Percentiles rank a stretch among this genome's conserved stretches.
Conservation (phyloP, 2,888 invertebrate species). For the Brenthis ino region DNA sequence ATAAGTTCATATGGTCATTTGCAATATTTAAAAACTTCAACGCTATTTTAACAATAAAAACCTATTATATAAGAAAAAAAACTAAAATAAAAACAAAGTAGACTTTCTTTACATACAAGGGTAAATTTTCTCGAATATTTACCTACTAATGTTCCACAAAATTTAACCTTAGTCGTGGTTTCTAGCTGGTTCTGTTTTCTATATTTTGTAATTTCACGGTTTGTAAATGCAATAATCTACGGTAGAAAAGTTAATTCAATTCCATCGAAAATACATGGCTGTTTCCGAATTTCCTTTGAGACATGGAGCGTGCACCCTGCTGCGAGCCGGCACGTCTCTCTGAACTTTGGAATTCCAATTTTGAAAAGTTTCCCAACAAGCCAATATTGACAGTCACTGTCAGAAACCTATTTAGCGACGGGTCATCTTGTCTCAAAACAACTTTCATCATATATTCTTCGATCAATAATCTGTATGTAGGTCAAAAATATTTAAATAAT, state of each 20-base stretch:
- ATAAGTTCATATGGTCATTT: too few relatives aligned
- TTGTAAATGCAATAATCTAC: conserved; percentile 73
- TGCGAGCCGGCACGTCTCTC: conserved; percentile 75
- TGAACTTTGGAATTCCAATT: conserved; percentile 81
- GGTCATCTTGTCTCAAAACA: conserved; percentile 51
- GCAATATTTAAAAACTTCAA: too few relatives aligned
- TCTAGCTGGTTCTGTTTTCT: conserved; percentile 16
- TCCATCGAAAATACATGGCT: conserved; percentile 73
- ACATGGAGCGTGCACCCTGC: conserved; percentile 69
- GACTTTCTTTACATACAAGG: too few relatives aligned
- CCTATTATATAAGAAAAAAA: too few relatives aligned
- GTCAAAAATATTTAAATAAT: conserved; percentile 16
- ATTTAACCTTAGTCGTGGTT: neutral
- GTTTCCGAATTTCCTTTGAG: conserved; percentile 80
- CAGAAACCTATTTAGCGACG: conserved; percentile 63
- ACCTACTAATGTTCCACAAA: too few relatives aligned
- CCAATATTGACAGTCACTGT: conserved; percentile 77
- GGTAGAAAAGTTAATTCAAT: conserved; percentile 75
- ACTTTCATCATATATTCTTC: conserved; percentile 30
- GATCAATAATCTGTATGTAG: conserved; percentile 10
- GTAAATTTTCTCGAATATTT: too few relatives aligned
- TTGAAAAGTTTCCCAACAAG: conserved; percentile 80
- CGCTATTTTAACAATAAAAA: too few relatives aligned
- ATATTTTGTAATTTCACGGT: conserved; percentile 65
- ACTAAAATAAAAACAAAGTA: too few relatives aligned